Conservation (phyloP, 2,888 invertebrate species). For the Drosophila subsilvestris region DNA sequence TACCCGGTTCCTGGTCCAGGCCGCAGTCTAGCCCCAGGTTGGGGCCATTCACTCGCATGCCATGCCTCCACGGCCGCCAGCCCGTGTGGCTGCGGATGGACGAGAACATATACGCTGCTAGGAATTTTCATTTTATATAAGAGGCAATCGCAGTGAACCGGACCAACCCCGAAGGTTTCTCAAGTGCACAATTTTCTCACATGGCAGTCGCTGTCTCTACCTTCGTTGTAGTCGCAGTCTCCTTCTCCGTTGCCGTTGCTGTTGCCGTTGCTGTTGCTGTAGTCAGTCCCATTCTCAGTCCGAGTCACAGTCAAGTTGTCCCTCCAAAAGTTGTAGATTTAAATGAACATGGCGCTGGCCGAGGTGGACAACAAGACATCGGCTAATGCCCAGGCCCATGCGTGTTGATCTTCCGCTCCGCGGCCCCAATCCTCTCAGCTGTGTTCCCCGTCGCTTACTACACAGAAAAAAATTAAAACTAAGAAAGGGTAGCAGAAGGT, state of each 20-base stretch:
- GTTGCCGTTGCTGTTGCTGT: constrained; percentile 36
- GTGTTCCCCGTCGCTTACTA: not conserved
- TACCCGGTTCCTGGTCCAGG: not conserved
- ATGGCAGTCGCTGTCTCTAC: constrained; percentile 50
- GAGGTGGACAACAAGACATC: constrained; percentile 45
- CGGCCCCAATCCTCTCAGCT: constrained; percentile 27
- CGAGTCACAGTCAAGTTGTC: constrained; percentile 76
- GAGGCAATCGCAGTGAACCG: constrained; percentile 47
- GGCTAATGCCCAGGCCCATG: constrained; percentile 60
- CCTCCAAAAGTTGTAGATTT: constrained; percentile 81
- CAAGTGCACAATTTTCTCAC: constrained; percentile 79
- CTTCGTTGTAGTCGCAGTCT: constrained; percentile 22
- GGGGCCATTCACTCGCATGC: constrained; percentile 50
- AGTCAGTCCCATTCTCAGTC: constrained; percentile 48
- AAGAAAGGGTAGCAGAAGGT: too few relatives aligned
- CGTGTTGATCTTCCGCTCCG: constrained; percentile 70
- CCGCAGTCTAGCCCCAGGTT: constrained; percentile 23
- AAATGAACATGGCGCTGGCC: constrained; percentile 79
- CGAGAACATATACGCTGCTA: constrained; percentile 57
- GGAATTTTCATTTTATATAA: constrained; percentile 71
- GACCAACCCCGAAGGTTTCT: constrained; percentile 65
- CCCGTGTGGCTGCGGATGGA: constrained; percentile 1
- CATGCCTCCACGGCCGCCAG: constrained; percentile 33
- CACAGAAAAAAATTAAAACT: not conserved
- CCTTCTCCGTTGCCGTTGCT: constrained; percentile 13